phyloP scores from a whole-genome alignment of 2,888 invertebrate species.

The Cephus runcator region DNA sequence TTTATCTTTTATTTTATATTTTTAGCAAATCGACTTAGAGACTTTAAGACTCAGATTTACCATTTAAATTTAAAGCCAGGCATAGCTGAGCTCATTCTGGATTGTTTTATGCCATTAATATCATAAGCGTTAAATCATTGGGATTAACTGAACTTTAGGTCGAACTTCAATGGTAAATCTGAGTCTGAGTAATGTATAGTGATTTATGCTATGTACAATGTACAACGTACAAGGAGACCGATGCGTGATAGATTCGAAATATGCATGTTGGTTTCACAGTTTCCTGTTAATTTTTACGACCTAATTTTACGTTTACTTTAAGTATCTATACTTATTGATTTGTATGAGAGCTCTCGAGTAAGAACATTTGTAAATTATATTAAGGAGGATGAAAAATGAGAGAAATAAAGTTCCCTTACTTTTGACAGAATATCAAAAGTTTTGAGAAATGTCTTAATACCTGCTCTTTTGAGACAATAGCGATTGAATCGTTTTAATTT shows the following conservation, averaged over 20 bases:
- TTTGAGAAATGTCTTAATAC: neutral
- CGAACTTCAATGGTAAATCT: neutral
- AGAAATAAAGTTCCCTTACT: slow-evolving; percentile 44
- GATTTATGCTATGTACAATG: slow-evolving; percentile 45
- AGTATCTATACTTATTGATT: slow-evolving; percentile 57
- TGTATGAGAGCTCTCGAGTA: slow-evolving; percentile 45
- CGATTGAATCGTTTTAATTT: neutral
- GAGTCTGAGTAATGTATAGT: neutral
- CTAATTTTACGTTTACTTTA: slow-evolving; percentile 46
- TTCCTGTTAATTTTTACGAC: slow-evolving; percentile 53
- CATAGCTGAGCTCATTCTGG: neutral
- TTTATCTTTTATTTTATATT: too few relatives aligned
- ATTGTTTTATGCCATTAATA: neutral
- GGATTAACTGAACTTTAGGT: neutral
- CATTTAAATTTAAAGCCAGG: neutral
- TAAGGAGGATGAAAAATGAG: slow-evolving; percentile 47
- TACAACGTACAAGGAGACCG: slow-evolving; percentile 39
- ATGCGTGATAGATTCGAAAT: slow-evolving; percentile 29
- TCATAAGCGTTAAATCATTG: neutral
- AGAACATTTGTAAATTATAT: slow-evolving; percentile 61
- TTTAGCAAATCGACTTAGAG: too few relatives aligned
- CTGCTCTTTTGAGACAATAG: neutral
- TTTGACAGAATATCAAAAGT: neutral
- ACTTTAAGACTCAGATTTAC: too few relatives aligned
- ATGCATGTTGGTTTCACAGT: slow-evolving; percentile 38